Evolutionary conservation across 2,113 vertebrate genomes (phyloP), one percentile per base, ranked within the genome.

Genomic region (Chloebia gouldiae): DNA sequence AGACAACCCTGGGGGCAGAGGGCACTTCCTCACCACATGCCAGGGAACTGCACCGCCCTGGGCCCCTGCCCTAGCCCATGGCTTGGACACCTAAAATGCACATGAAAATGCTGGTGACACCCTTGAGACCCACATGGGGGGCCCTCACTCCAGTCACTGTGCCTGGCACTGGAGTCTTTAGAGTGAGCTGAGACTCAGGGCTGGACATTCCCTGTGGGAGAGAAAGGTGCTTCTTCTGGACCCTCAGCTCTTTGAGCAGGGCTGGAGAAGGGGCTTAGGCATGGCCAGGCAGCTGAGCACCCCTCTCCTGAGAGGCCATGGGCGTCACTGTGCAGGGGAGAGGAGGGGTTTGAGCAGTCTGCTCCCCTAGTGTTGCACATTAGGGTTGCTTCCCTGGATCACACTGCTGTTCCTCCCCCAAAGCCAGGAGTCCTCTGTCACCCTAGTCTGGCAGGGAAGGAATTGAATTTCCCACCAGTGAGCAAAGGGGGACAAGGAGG

Each of bases 121-220:
- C 54, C 25, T 73, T 37, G 23, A 27, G 15, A 81, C 18, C 15
- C 37, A 66, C 60, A 16, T 0, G 7, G 22, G 10, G 15, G 5
- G 3, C 8, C 4, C 44, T 3, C 0, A 0, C 47, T 70, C 47
- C 14, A 30, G 44, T 22, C 39, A 61, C 54, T 4, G 2, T 61
- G 59, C 45, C 30, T 5, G 1, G 17, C 37, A 63, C 9, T 9
- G 7, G 23, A 5, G 21, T 66, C 18, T 24, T 53, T 0, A 1
- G 24, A 53, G 9, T 16, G 33, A 76, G 37, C 56, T 42, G 24
- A 68, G 44, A 15, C n/a, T 39, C 30, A 35, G 37, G 37, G 49
- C 40, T 65, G 44, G 56, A 60, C 9, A 8, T 23, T 23, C 25
- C n/a, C 60, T 31, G 35, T 0, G 7, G 50, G 23, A 71, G 14